Percentiles rank a stretch among this genome's conserved stretches.
phyloP scores from a whole-genome alignment of 2,888 invertebrate genomes.

The Elmis aenea region DNA sequence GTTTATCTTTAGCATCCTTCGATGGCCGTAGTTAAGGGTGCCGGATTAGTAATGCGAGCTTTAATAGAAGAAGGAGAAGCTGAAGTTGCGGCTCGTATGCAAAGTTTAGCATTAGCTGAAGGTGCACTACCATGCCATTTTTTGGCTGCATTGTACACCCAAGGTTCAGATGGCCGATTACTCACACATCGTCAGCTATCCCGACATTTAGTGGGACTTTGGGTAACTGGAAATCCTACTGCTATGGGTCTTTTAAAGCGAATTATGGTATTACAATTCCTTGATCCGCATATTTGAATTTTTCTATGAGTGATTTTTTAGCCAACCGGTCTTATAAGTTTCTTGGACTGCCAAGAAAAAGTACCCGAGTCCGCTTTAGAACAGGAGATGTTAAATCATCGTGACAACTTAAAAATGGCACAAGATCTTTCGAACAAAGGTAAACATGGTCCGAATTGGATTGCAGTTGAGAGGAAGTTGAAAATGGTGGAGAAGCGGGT shows the following conservation, averaged over 20 bases:
- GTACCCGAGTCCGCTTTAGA: conserved; percentile 72
- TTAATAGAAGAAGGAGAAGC: conserved; percentile 95
- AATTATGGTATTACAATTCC: conserved; percentile 55
- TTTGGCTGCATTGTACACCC: conserved; percentile 81
- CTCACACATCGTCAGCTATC: conserved; percentile 88
- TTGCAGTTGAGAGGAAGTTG: conserved; percentile 64
- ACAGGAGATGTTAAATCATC: conserved; percentile 66
- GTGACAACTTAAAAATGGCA: conserved; percentile 94
- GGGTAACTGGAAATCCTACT: conserved; percentile 92
- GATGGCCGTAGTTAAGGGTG: conserved; percentile 96
- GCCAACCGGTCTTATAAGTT: conserved; percentile 89
- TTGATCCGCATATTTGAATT: background rate
- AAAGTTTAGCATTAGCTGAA: conserved; percentile 91
- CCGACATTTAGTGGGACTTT: conserved; percentile 87
- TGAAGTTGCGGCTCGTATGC: conserved; percentile 91
- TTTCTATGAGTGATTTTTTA: conserved; percentile 39
- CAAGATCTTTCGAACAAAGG: conserved; percentile 69
- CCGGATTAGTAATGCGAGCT: conserved; percentile 94
- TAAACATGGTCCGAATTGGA: conserved; percentile 66
- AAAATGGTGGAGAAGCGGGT: conserved; percentile 80
- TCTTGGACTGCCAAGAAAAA: conserved; percentile 80
- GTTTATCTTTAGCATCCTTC: conserved; percentile 74
- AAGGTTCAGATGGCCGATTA: conserved; percentile 72
- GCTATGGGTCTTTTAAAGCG: conserved; percentile 81
- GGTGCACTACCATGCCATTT: conserved; percentile 93